These are phyloP conservation scores for Gastracanthus pulcherrimus DNA, from an alignment of 2,888 invertebrate species.

Conservation along the genomic window DNA sequence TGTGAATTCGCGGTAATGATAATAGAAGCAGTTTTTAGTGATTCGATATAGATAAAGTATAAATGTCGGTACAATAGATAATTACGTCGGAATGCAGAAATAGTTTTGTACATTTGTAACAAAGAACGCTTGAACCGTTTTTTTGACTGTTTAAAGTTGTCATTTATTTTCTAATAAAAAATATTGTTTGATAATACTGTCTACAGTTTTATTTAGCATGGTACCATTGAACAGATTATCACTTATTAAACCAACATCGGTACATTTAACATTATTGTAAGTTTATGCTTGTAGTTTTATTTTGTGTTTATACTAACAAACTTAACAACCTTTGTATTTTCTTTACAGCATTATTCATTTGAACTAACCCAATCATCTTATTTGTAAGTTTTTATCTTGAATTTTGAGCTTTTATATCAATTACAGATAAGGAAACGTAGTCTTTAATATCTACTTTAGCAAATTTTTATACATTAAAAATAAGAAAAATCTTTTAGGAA, in stretches of 20 bases:
- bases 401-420: too few relatives aligned
- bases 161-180: conserved; percentile 43
- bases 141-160: conserved; percentile 35
- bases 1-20: too few relatives aligned
- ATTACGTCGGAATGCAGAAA: background rate
- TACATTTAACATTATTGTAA: background rate
- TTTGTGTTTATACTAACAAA: background rate
- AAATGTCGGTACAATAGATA: conserved; percentile 5
- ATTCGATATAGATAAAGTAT: background rate
- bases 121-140: conserved; percentile 16
- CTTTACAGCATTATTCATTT: background rate
- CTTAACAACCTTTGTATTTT: background rate
- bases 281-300: background rate
- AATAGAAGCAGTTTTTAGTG: too few relatives aligned
- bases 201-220: background rate
- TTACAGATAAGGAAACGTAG: too few relatives aligned
- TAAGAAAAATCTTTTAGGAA: background rate
- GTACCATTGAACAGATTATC: background rate
- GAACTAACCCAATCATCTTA: background rate
- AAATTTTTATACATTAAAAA: too few relatives aligned
- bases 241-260: background rate
- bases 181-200: background rate
- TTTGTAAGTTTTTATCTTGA: too few relatives aligned
- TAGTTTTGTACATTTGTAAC: conserved; percentile 29
- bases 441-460: too few relatives aligned